Conservation (phyloP, 2,113 vertebrate species). For the Aythya baeri region DNA sequence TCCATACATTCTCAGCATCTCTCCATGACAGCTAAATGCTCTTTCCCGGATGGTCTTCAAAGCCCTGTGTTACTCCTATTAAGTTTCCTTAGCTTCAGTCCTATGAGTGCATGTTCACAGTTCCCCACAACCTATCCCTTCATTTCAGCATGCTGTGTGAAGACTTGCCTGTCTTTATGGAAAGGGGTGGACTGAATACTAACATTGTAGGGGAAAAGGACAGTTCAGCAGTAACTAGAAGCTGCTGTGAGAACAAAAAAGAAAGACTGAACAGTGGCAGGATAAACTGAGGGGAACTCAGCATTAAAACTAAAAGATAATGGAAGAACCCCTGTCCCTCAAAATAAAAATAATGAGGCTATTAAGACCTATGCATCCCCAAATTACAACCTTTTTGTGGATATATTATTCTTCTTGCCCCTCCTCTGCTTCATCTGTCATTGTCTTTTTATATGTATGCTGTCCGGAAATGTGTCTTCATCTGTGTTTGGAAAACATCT, state of each 20-base stretch:
- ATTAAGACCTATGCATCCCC: background rate
- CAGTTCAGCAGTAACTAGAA: background rate
- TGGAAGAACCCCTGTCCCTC: background rate
- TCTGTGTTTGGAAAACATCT: slow-evolving; percentile 69
- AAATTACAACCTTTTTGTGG: background rate
- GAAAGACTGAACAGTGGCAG: background rate
- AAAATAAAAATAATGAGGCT: background rate
- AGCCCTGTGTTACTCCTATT: background rate
- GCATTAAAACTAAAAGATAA: background rate
- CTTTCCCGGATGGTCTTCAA: background rate
- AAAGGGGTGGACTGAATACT: background rate
- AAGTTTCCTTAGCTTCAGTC: background rate
- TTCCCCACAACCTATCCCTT: background rate
- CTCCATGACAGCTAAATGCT: background rate
- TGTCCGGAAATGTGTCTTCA: slow-evolving; percentile 63
- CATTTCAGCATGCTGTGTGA: background rate
- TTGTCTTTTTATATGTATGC: slow-evolving; percentile 61
- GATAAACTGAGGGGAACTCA: background rate
- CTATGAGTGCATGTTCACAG: background rate
- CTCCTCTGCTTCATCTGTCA: slow-evolving; percentile 62
- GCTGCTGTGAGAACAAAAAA: background rate
- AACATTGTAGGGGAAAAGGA: background rate
- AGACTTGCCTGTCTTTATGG: background rate
- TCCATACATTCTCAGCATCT: background rate
- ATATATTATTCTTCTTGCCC: background rate